Percentiles rank a stretch among this genome's conserved stretches.
Evolutionary conservation across 2,888 invertebrate genomes (phyloP).

Genomic region (Strigamia maritima): DNA sequence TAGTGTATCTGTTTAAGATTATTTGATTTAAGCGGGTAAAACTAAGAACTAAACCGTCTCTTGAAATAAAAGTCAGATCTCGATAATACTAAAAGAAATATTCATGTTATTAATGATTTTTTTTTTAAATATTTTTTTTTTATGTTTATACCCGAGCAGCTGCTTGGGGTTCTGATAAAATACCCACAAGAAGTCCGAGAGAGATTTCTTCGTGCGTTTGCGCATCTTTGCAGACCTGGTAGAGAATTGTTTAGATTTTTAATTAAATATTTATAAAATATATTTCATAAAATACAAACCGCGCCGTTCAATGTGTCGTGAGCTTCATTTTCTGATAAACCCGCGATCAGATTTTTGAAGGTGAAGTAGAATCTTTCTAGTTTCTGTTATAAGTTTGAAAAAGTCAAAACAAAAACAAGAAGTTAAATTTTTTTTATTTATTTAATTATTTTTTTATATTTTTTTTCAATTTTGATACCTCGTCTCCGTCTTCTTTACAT

Average conservation of each 20-base stretch:
- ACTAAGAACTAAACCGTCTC: slow-evolving; percentile 82
- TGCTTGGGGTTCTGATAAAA: slow-evolving; percentile 74
- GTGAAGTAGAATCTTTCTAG: slow-evolving; percentile 78
- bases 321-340: slow-evolving; percentile 87
- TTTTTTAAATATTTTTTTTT: not conserved
- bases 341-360: slow-evolving; percentile 72
- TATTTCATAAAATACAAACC: slow-evolving; percentile 56
- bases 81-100: slow-evolving; percentile 68
- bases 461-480: too few species aligned
- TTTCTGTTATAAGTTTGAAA: slow-evolving; percentile 65
- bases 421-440: slow-evolving; percentile 12
- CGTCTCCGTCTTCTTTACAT: slow-evolving; percentile 85
- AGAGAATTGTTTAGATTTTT: not conserved
- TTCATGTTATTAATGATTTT: slow-evolving; percentile 46
- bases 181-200: slow-evolving; percentile 80
- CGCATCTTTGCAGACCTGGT: slow-evolving; percentile 64
- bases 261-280: not conserved
- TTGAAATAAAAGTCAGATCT: slow-evolving; percentile 82
- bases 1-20: slow-evolving; percentile 82
- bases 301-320: slow-evolving; percentile 87
- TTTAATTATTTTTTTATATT: slow-evolving; percentile 49
- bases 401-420: slow-evolving; percentile 11
- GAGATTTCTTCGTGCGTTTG: slow-evolving; percentile 90
- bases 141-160: not conserved
- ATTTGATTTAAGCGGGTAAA: slow-evolving; percentile 77